A percentile compares a stretch with the other conserved stretches of the same genome.
These are phyloP conservation scores for Enteromius paludinosus DNA, from an alignment of 2,797 vertebrate species.

Conservation along the genomic window DNA sequence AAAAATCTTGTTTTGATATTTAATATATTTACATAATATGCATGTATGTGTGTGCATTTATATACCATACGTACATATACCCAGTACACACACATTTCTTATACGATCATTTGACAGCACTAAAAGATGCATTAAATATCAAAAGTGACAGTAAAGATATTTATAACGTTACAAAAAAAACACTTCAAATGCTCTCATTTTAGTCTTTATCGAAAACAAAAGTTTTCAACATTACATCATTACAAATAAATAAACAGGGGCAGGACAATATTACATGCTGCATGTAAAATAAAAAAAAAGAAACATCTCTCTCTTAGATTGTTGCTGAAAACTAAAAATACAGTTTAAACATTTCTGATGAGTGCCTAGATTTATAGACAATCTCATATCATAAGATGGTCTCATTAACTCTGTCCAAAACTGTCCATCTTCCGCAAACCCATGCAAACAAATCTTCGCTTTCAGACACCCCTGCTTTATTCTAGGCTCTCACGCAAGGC, in stretches of 20 bases:
- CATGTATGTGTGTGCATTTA: too few species aligned
- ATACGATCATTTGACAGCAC: too few species aligned
- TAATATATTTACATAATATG: too few species aligned
- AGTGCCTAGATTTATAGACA: not conserved
- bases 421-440: not conserved
- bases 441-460: not conserved
- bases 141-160: not conserved
- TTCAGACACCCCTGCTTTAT: conserved; percentile 24
- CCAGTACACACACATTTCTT: too few species aligned
- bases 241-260: not conserved
- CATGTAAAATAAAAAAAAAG: not conserved
- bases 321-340: not conserved
- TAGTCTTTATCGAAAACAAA: not conserved
- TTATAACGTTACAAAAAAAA: too few species aligned
- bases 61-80: too few species aligned
- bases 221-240: not conserved
- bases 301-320: not conserved
- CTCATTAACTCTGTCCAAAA: not conserved
- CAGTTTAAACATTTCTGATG: not conserved
- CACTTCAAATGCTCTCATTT: not conserved
- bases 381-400: not conserved
- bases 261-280: not conserved
- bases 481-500: not conserved
- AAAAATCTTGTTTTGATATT: too few species aligned
- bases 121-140: not conserved